phyloP scores from a whole-genome alignment of 2,797 vertebrate species.

The Tympanoctomys barrerae region DNA sequence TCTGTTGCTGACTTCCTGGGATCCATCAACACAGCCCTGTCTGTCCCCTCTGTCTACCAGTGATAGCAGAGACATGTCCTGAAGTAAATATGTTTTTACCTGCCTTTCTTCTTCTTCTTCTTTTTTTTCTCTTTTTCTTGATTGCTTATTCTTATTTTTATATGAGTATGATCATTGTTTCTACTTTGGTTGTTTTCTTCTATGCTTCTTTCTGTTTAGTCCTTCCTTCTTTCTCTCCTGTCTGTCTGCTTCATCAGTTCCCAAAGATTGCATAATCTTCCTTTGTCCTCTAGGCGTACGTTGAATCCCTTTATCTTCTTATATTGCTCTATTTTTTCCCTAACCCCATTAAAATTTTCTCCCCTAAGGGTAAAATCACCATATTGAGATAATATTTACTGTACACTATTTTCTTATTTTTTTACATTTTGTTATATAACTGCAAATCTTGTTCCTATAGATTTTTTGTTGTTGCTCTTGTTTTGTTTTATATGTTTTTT shows the following conservation, averaged over 20 bases:
- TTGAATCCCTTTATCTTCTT: neutral
- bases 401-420: neutral
- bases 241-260: neutral
- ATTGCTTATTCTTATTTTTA: neutral
- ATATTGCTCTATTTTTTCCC: neutral
- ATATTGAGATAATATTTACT: neutral
- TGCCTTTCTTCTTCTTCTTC: neutral
- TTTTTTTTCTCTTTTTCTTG: neutral
- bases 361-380: neutral
- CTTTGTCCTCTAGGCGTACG: neutral
- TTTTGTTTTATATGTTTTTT: no score
- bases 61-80: no score
- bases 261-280: neutral
- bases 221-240: neutral
- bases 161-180: neutral
- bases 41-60: neutral
- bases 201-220: neutral
- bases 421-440: neutral
- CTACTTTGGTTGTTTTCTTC: neutral
- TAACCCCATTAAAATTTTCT: neutral
- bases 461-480: no score
- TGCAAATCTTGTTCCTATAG: neutral
- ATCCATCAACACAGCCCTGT: neutral
- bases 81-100: neutral
- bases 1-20: neutral